Percentiles rank a stretch among this genome's conserved stretches.
These are phyloP conservation scores for Larimichthys polyactis DNA, from an alignment of 2,113 vertebrate species.

Conservation along the genomic window DNA sequence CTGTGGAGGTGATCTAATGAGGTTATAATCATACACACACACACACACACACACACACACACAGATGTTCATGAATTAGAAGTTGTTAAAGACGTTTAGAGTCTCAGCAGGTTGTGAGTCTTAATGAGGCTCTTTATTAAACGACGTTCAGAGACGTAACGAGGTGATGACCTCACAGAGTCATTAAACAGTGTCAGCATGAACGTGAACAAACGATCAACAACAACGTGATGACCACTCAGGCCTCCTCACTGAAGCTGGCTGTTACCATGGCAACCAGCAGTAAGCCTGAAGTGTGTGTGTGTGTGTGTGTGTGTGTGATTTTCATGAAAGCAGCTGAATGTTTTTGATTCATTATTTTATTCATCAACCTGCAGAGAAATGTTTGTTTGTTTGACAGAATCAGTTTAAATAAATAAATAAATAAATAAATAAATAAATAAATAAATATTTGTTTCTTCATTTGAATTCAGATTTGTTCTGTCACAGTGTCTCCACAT, in stretches of 20 bases:
- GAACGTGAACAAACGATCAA: too few species aligned
- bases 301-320: too few species aligned
- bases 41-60: slow-evolving; percentile 1
- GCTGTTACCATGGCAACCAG: background rate
- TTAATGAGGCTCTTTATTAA: slow-evolving; percentile 18
- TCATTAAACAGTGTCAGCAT: background rate
- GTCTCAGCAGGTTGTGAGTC: background rate
- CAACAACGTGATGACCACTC: too few species aligned
- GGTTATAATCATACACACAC: slow-evolving; percentile 18
- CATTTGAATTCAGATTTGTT: too few species aligned
- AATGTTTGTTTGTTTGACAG: too few species aligned
- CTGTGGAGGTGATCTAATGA: slow-evolving; percentile 19
- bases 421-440: too few species aligned
- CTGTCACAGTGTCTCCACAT: background rate
- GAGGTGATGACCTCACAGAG: background rate
- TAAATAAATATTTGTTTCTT: too few species aligned
- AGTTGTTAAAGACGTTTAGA: background rate
- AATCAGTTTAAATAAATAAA: too few species aligned
- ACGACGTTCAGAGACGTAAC: background rate
- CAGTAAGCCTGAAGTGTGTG: too few species aligned
- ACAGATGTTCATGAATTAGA: background rate
- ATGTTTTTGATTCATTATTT: too few species aligned
- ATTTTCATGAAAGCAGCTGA: too few species aligned
- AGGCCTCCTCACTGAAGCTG: background rate
- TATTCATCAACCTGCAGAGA: too few species aligned